A percentile compares a stretch with the other conserved stretches of the same genome.
phyloP scores from a whole-genome alignment of 2,113 vertebrate genomes.

The Pelusios castaneus region DNA sequence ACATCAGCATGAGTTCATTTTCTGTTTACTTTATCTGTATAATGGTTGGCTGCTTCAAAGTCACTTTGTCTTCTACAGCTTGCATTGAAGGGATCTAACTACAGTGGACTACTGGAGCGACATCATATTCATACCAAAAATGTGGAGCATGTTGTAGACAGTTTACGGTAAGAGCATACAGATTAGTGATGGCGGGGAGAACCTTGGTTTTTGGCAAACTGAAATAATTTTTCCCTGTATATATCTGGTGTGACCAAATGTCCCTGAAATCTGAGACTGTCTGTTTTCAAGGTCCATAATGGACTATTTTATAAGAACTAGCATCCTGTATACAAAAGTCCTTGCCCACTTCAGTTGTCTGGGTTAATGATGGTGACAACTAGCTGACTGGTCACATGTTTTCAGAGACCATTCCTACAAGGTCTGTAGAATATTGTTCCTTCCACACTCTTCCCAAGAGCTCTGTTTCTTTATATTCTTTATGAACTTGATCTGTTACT shows the following conservation, averaged over 20 bases:
- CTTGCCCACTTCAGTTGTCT: background rate
- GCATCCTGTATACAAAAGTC: background rate
- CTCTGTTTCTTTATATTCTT: background rate
- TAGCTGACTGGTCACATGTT: background rate
- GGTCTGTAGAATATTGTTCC: background rate
- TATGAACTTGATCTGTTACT: background rate
- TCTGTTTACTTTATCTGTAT: background rate
- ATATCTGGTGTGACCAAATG: background rate
- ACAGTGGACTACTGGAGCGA: slow-evolving; percentile 92
- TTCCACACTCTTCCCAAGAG: background rate
- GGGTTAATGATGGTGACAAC: background rate
- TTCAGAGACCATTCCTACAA: background rate
- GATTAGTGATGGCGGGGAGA: background rate
- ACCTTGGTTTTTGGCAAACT: background rate
- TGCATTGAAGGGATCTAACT: slow-evolving; percentile 95
- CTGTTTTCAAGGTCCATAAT: background rate
- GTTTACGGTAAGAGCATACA: slow-evolving; percentile 87
- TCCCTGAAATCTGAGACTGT: background rate
- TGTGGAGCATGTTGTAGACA: slow-evolving; percentile 89
- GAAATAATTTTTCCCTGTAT: background rate
- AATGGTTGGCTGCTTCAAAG: background rate
- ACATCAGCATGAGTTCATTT: background rate
- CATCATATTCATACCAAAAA: slow-evolving; percentile 94
- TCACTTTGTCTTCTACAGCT: slow-evolving; percentile 79
- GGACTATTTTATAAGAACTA: background rate